phyloP scores from a whole-genome alignment of 2,888 invertebrate species.

The Macroteleia sp. region DNA sequence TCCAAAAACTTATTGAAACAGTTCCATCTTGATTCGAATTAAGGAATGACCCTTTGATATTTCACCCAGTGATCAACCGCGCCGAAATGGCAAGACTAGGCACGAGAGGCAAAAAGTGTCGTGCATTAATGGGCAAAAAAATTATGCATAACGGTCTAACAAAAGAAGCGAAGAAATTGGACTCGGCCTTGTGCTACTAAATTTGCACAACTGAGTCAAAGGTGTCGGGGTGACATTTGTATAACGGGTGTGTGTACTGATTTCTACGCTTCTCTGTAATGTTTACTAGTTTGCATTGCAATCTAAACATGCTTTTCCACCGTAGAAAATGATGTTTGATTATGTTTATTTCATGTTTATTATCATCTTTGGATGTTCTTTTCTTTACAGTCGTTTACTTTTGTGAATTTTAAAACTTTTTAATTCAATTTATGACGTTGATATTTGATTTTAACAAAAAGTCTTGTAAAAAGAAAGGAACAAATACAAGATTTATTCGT shows the following conservation, averaged over 20 bases:
- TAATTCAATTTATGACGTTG: too few relatives aligned
- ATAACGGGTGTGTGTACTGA: background rate
- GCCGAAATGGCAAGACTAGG: constrained; percentile 25
- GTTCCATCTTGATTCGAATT: background rate
- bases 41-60: constrained; percentile 22
- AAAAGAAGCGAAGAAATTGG: constrained; percentile 36
- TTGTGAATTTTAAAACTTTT: too few relatives aligned
- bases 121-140: constrained; percentile 36
- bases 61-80: constrained; percentile 21
- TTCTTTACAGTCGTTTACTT: too few relatives aligned
- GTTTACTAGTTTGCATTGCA: too few relatives aligned
- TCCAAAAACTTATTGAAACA: background rate
- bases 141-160: constrained; percentile 18
- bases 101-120: constrained; percentile 20
- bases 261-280: too few relatives aligned
- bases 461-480: too few relatives aligned
- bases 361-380: too few relatives aligned
- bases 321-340: too few relatives aligned
- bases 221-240: constrained; percentile 34
- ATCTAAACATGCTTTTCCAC: too few relatives aligned
- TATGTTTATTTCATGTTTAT: too few relatives aligned
- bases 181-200: constrained; percentile 43
- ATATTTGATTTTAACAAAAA: too few relatives aligned
- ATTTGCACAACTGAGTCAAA: constrained; percentile 27
- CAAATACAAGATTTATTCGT: too few relatives aligned